Evolutionary conservation across 1,140 invertebrate species (phyloP).

Genomic region (Sycophila sp.): DNA sequence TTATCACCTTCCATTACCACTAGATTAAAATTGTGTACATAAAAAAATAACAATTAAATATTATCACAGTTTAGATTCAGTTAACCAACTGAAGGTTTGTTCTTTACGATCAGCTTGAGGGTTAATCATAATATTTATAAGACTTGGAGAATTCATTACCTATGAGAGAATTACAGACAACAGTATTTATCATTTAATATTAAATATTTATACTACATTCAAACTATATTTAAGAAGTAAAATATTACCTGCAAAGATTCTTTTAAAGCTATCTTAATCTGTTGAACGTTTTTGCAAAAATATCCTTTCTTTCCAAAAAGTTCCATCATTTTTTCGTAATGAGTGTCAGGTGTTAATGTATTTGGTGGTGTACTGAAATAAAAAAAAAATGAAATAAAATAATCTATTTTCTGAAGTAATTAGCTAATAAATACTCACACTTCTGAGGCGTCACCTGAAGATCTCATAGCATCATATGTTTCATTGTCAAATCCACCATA

Average conservation of each 20-base stretch:
- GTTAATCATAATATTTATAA: slow-evolving; percentile 93
- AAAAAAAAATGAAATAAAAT: slow-evolving; percentile 38
- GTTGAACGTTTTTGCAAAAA: slow-evolving; percentile 78
- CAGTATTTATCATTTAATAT: slow-evolving; percentile 28
- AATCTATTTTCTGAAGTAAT: slow-evolving; percentile 30
- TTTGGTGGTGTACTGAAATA: slow-evolving; percentile 83
- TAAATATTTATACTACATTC: slow-evolving; percentile 1
- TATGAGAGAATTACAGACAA: too few species aligned
- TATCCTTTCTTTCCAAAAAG: slow-evolving; percentile 86
- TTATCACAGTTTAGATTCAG: slow-evolving; percentile 85
- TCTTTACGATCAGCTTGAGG: slow-evolving; percentile 89
- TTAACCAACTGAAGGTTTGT: slow-evolving; percentile 91
- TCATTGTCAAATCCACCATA: slow-evolving; percentile 86
- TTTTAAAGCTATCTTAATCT: slow-evolving; percentile 78
- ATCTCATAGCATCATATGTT: slow-evolving; percentile 76
- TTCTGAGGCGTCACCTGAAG: slow-evolving; percentile 71
- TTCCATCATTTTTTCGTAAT: slow-evolving; percentile 90
- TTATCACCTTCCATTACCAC: background rate
- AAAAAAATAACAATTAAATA: slow-evolving; percentile 12
- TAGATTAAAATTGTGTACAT: background rate
- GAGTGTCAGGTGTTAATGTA: slow-evolving; percentile 77
- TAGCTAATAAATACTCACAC: slow-evolving; percentile 65
- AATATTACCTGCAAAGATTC: slow-evolving; percentile 70
- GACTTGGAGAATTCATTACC: slow-evolving; percentile 77
- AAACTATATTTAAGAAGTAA: background rate